Conservation (phyloP, 2,113 vertebrate species). For the Corynorhinus townsendii region DNA sequence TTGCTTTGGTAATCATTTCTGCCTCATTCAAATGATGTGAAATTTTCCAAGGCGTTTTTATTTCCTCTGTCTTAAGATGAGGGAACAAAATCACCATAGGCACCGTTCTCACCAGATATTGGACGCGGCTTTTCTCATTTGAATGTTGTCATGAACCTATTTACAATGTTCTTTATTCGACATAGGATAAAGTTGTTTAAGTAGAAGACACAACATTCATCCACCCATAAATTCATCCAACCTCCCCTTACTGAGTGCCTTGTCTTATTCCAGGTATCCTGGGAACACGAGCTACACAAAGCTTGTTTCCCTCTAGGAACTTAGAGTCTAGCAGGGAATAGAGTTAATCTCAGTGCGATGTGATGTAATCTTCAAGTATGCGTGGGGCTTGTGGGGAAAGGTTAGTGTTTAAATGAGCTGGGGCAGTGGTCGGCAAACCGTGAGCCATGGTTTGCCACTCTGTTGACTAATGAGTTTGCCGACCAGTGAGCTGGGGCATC, state of each 20-base stretch:
- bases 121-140: not conserved
- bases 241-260: not conserved
- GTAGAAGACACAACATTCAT: not conserved
- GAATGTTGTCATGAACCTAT: not conserved
- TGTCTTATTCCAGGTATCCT: not conserved
- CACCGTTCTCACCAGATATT: not conserved
- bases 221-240: not conserved
- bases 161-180: not conserved
- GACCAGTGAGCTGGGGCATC: not conserved
- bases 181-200: not conserved
- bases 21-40: not conserved
- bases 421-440: too few relatives aligned
- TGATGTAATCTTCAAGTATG: not conserved
- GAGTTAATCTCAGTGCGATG: not conserved
- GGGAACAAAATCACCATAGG: not conserved
- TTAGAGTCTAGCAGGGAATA: not conserved
- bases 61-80: not conserved
- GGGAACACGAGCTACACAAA: not conserved
- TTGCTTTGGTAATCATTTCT: not conserved
- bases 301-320: not conserved
- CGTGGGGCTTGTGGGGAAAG: not conserved
- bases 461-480: too few relatives aligned
- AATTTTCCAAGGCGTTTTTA: not conserved
- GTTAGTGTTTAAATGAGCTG: not conserved
- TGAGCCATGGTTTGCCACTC: too few relatives aligned